These are phyloP conservation scores for Tipula lateralis DNA, from an alignment of 2,888 invertebrate species.

Conservation along the genomic window DNA sequence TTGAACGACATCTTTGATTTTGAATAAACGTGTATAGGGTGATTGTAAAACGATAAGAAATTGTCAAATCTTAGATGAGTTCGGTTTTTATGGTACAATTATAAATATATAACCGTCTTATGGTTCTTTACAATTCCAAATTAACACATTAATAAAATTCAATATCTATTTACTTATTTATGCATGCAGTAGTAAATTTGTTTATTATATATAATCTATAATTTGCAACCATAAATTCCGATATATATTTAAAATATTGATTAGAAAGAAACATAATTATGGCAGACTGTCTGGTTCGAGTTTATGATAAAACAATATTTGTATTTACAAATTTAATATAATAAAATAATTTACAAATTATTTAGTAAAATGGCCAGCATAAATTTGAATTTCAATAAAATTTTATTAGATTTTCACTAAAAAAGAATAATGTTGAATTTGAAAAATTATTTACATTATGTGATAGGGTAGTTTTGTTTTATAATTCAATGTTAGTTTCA, in stretches of 20 bases:
- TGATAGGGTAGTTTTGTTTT: background rate
- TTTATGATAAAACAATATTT: background rate
- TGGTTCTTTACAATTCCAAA: background rate
- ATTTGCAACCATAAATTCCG: background rate
- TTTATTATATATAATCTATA: background rate
- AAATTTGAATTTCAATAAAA: background rate
- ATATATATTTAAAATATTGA: background rate
- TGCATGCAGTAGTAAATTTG: background rate
- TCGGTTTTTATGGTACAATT: background rate
- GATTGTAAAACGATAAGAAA: background rate
- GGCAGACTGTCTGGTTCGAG: background rate
- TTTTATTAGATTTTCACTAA: constrained; percentile 13
- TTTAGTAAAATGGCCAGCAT: background rate
- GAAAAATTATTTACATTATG: constrained; percentile 11
- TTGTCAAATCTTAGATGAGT: background rate
- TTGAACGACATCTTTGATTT: constrained; percentile 14
- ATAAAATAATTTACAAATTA: background rate
- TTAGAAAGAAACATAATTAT: background rate
- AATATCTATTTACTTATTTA: background rate
- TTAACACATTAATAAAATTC: background rate
- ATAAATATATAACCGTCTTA: background rate
- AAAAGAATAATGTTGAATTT: background rate
- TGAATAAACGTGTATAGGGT: background rate
- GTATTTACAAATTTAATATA: background rate
- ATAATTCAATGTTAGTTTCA: background rate